Evolutionary conservation across 1,140 invertebrate species (phyloP).

Genomic region (Drosophila neocordata): DNA sequence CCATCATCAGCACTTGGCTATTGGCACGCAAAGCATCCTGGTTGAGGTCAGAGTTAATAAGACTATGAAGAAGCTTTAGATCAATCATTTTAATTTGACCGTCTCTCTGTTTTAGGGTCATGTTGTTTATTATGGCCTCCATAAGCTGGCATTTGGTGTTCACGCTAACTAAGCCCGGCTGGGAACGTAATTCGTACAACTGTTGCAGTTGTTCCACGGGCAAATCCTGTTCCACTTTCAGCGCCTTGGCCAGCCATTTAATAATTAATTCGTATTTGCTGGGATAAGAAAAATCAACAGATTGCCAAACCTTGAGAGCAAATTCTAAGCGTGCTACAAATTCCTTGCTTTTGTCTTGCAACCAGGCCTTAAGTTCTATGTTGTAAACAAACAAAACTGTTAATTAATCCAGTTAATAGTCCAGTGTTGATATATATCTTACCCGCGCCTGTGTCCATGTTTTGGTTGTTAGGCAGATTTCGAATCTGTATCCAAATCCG

Average conservation of each 20-base stretch:
- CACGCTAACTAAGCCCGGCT: constrained; percentile 58
- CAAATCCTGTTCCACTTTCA: constrained; percentile 12
- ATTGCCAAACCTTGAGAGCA: constrained; percentile 74
- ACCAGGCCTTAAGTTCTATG: constrained; percentile 67
- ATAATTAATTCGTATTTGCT: constrained; percentile 72
- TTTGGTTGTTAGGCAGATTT: constrained; percentile 15
- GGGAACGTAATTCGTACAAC: constrained; percentile 53
- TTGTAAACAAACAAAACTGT: neutral
- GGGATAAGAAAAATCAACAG: constrained; percentile 64
- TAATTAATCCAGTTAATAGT: neutral
- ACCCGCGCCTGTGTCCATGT: constrained; percentile 67
- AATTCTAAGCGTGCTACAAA: constrained; percentile 64
- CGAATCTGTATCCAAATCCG: constrained; percentile 2
- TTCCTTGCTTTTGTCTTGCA: constrained; percentile 42
- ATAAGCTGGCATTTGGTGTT: constrained; percentile 45
- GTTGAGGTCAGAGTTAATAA: constrained; percentile 57
- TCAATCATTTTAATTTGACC: neutral
- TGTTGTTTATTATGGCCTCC: constrained; percentile 5
- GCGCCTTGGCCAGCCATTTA: constrained; percentile 52
- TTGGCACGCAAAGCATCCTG: constrained; percentile 65
- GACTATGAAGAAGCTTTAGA: constrained; percentile 33
- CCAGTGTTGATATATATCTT: neutral
- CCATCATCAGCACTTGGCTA: constrained; percentile 35
- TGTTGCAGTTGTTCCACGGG: constrained; percentile 47
- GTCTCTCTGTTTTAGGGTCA: neutral